Evolutionary conservation across 1,140 invertebrate genomes (phyloP).

Genomic region (Drosophila pectinifera): DNA sequence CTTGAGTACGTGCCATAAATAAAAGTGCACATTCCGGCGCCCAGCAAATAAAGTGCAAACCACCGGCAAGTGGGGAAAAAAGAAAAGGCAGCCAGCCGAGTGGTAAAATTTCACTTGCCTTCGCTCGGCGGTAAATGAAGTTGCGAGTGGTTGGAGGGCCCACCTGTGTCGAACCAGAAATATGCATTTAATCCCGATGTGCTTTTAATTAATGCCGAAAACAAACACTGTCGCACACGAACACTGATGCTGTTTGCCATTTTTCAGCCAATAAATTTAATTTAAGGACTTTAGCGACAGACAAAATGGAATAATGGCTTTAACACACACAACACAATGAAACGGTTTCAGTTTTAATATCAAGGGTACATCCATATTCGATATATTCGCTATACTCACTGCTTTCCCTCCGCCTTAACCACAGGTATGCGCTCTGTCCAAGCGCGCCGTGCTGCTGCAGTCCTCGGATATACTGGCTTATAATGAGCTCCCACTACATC

Average conservation of each 20-base stretch:
- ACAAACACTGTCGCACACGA: constrained; percentile 57
- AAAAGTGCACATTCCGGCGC: constrained; percentile 47
- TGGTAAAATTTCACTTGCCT: constrained; percentile 20
- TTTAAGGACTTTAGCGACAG: constrained; percentile 52
- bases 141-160: constrained; percentile 10
- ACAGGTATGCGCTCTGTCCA: constrained; percentile 90
- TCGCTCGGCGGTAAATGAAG: constrained; percentile 20
- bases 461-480: constrained; percentile 79
- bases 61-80: constrained; percentile 3
- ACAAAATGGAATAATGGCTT: constrained; percentile 57
- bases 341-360: background rate
- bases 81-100: background rate
- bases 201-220: constrained; percentile 76
- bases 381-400: constrained; percentile 33
- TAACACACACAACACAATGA: constrained; percentile 15
- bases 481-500: constrained; percentile 75
- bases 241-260: constrained; percentile 17
- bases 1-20: constrained; percentile 62
- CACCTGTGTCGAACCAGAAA: constrained; percentile 51
- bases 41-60: constrained; percentile 51
- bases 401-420: constrained; percentile 34
- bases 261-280: constrained; percentile 71
- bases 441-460: constrained; percentile 85
- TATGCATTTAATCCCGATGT: constrained; percentile 68
- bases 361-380: background rate